These are phyloP conservation scores for Dolichoris vasculosae DNA, from an alignment of 1,140 invertebrate species.

Conservation along the genomic window DNA sequence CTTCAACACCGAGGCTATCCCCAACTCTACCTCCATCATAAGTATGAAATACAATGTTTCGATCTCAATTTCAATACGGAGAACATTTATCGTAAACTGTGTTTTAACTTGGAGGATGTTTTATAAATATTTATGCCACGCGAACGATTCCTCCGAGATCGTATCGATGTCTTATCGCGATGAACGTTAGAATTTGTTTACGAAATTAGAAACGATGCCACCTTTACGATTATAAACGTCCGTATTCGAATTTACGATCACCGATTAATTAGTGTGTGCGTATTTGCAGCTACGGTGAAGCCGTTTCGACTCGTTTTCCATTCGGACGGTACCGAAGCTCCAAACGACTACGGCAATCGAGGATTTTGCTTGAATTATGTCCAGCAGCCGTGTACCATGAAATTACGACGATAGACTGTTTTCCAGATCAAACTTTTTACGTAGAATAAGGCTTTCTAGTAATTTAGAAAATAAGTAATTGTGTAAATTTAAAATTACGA, in stretches of 20 bases:
- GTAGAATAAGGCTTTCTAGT: background rate
- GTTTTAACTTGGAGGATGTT: too few relatives aligned
- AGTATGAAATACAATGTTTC: slow-evolving; percentile 76
- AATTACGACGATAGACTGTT: slow-evolving; percentile 51
- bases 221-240: too few relatives aligned
- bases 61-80: too few relatives aligned
- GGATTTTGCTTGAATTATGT: slow-evolving; percentile 89
- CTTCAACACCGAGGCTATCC: slow-evolving; percentile 79
- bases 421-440: background rate
- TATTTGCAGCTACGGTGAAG: slow-evolving; percentile 81
- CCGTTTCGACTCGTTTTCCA: slow-evolving; percentile 87
- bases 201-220: too few relatives aligned
- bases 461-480: background rate
- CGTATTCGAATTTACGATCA: too few relatives aligned
- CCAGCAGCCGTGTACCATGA: slow-evolving; percentile 86
- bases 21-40: slow-evolving; percentile 77
- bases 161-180: too few relatives aligned
- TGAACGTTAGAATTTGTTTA: too few relatives aligned
- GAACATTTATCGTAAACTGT: too few relatives aligned
- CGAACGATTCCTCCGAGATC: too few relatives aligned
- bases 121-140: too few relatives aligned
- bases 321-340: slow-evolving; percentile 83
- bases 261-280: too few relatives aligned
- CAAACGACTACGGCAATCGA: slow-evolving; percentile 82
- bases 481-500: background rate